Conservation (phyloP, 2,888 invertebrate genomes). For the Lomographa bimaculata region DNA sequence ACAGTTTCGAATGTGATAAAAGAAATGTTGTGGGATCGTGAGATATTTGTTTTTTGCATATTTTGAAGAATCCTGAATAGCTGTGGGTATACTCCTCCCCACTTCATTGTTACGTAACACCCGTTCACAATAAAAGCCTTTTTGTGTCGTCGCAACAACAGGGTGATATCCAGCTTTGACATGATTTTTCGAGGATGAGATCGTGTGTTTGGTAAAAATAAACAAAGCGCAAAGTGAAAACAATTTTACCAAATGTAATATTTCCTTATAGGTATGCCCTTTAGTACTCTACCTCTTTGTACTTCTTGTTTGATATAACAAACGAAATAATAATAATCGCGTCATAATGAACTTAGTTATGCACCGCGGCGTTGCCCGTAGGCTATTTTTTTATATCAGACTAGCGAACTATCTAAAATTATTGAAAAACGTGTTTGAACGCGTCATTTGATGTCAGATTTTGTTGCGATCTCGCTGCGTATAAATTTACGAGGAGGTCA, state of each 20-base stretch:
- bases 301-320: too few relatives aligned
- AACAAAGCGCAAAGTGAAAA: constrained; percentile 5
- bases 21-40: constrained; percentile 9
- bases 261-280: too few relatives aligned
- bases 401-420: too few relatives aligned
- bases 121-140: constrained; percentile 41
- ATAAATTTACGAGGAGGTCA: too few relatives aligned
- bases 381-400: too few relatives aligned
- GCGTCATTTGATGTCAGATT: too few relatives aligned
- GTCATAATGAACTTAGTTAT: too few relatives aligned
- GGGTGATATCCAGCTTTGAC: constrained; percentile 22
- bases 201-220: constrained; percentile 10
- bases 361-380: too few relatives aligned
- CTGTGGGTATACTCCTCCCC: constrained; percentile 9
- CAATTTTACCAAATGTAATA: neutral
- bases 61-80: constrained; percentile 15
- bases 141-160: constrained; percentile 39
- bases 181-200: constrained; percentile 23
- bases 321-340: too few relatives aligned
- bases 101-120: constrained; percentile 28
- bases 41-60: constrained; percentile 18
- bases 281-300: too few relatives aligned
- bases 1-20: constrained; percentile 10
- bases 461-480: too few relatives aligned
- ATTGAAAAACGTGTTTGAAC: too few relatives aligned